Evolutionary conservation across 2,113 vertebrate species (phyloP), one percentile per base, ranked within the genome.

Genomic region (Delphinapterus leucas): DNA sequence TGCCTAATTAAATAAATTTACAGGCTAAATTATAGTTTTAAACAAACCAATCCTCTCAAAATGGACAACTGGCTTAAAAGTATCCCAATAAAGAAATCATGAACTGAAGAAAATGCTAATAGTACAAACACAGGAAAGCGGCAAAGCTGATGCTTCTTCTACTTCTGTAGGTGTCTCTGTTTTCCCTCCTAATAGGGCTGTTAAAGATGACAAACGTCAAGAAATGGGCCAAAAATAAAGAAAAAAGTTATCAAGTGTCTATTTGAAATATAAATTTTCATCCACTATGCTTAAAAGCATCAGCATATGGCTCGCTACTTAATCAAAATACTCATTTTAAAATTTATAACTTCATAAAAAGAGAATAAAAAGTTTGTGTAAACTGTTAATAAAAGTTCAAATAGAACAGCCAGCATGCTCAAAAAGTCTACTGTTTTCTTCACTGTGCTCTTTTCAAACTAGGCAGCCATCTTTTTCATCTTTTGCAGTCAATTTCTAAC

Each of bases 1-100:
- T 58, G 23, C 58, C 38, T 84, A n/a, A 31, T 92, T 71, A 88
- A 94, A 93, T 74, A 86, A 61, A 84, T 61, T 73, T 76, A 96
- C 18, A 86, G 53, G 83, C 91, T 82, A 92, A 58, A 38, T 76
- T 81, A 80, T 88, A 73, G 4, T 60, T 89, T 61, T 76, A 63
- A 86, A 47, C 14, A 93, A 95, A 77, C 33, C 7, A 49, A 88
- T 73, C 38, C 28, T 67, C n/a, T 58, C 21, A 23, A 81, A 84
- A 73, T 84, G 70, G 60, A 83, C 23, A 92, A 84, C 23, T 84
- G 44, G 31, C 14, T 86, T 94, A 49, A 82, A 73, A 96, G 67
- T 63, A 86, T 36, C 13, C 53, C 36, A 23, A 68, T 47, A 74
- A 86, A 81, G 55, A 90, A 87, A 83, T 71, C 33, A 63, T 25